phyloP scores from a whole-genome alignment of 2,888 invertebrate genomes.

The Parnassius orleans region DNA sequence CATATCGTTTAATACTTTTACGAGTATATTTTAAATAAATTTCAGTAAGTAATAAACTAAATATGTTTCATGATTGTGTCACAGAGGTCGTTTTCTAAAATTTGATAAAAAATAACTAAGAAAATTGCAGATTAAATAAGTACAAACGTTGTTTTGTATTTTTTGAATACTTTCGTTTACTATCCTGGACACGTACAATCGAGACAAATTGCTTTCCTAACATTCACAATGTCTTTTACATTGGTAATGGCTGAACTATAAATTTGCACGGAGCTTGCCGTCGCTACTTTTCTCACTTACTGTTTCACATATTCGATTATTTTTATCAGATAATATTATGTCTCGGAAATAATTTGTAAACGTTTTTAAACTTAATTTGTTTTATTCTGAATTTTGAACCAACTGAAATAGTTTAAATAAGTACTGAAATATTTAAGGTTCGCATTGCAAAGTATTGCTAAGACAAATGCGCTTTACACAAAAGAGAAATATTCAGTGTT shows the following conservation, averaged over 20 bases:
- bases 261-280: conserved; percentile 16
- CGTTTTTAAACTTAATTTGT: not conserved
- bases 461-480: conserved; percentile 7
- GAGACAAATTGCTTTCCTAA: conserved; percentile 24
- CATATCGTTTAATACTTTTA: too few species aligned
- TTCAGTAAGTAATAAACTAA: too few species aligned
- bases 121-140: not conserved
- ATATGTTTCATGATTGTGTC: too few species aligned
- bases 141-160: not conserved
- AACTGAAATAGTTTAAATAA: not conserved
- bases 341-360: not conserved
- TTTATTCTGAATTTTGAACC: not conserved
- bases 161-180: conserved; percentile 12
- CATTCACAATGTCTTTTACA: conserved; percentile 23
- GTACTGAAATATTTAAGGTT: too few species aligned
- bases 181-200: conserved; percentile 16
- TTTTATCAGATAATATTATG: not conserved
- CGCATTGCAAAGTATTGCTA: not conserved
- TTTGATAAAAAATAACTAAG: not conserved
- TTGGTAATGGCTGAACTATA: conserved; percentile 19
- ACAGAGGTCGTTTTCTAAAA: too few species aligned
- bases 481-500: conserved; percentile 20
- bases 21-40: too few species aligned
- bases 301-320: conserved; percentile 12
- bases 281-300: conserved; percentile 17